Evolutionary conservation across 2,113 vertebrate genomes (phyloP).

Genomic region (Emydura subglobosa): DNA sequence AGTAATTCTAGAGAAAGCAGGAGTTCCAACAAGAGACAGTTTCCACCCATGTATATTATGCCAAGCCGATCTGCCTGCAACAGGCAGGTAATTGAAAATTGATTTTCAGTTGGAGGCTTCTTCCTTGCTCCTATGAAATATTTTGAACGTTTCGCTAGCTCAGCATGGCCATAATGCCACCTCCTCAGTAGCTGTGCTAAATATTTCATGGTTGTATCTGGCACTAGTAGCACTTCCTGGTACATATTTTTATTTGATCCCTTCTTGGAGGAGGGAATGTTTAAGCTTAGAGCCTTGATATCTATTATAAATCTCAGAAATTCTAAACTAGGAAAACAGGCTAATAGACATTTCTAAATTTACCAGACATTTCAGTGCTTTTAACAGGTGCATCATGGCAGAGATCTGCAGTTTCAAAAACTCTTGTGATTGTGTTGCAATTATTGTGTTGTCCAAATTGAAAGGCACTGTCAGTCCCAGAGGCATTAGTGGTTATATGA

Average conservation of each 20-base stretch:
- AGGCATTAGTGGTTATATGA: not conserved
- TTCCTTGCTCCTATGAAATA: not conserved
- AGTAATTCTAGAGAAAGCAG: not conserved
- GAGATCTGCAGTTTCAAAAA: not conserved
- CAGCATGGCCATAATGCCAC: not conserved
- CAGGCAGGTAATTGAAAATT: not conserved
- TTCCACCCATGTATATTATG: not conserved
- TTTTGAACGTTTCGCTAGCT: not conserved
- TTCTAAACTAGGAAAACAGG: not conserved
- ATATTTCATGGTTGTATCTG: not conserved
- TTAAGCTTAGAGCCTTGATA: too few species aligned
- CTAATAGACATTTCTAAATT: not conserved
- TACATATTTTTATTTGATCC: not conserved
- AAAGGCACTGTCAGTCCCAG: too few species aligned
- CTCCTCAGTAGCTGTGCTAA: not conserved
- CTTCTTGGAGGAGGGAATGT: not conserved
- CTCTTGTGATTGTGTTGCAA: not conserved
- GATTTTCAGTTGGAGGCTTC: not conserved
- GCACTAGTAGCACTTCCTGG: not conserved
- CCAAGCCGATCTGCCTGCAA: not conserved
- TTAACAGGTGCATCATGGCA: not conserved
- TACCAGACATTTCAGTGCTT: not conserved
- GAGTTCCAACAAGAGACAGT: not conserved
- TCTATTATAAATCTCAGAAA: not conserved
- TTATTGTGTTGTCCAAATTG: not conserved